Conservation (phyloP, 1,140 invertebrate genomes). For the Drosophila rufa region DNA sequence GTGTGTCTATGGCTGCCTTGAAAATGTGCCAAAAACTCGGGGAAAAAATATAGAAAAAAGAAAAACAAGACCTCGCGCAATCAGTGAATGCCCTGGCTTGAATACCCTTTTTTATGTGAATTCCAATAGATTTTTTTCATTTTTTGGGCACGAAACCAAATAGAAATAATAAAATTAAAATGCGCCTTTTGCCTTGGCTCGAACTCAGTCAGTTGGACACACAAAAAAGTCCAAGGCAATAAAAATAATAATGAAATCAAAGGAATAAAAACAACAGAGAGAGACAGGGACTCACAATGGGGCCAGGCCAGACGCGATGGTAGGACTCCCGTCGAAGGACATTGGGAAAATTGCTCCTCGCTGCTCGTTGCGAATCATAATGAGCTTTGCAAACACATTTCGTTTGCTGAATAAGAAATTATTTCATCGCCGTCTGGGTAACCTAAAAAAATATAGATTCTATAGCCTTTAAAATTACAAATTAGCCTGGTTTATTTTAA, state of each 20-base stretch:
- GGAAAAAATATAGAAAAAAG: slow-evolving; percentile 11
- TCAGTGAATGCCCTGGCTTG: slow-evolving; percentile 56
- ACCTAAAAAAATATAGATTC: slow-evolving; percentile 12
- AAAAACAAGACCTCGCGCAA: slow-evolving; percentile 43
- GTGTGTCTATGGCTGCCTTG: slow-evolving; percentile 58
- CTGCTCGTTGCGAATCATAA: slow-evolving; percentile 66
- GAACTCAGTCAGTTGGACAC: slow-evolving; percentile 76
- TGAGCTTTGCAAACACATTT: slow-evolving; percentile 60
- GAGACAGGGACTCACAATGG: slow-evolving; percentile 16
- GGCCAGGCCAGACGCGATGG: slow-evolving; percentile 34
- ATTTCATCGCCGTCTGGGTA: slow-evolving; percentile 7
- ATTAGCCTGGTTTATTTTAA: background rate
- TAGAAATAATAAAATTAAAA: slow-evolving; percentile 80
- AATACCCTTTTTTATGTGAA: slow-evolving; percentile 77
- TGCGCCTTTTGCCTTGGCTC: slow-evolving; percentile 67
- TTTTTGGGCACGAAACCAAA: slow-evolving; percentile 22
- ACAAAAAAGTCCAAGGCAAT: slow-evolving; percentile 62
- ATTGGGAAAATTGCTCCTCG: slow-evolving; percentile 52
- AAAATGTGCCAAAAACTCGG: slow-evolving; percentile 70
- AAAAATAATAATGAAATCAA: slow-evolving; percentile 82
- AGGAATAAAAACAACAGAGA: slow-evolving; percentile 63
- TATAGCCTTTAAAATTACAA: slow-evolving; percentile 1
- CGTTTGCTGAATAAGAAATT: slow-evolving; percentile 44
- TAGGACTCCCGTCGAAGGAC: slow-evolving; percentile 30
- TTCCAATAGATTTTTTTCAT: slow-evolving; percentile 48